Percentiles rank a stretch among this genome's conserved stretches.
These are phyloP conservation scores for Desmodus rotundus DNA, from an alignment of 2,113 vertebrate species.

Conservation along the genomic window DNA sequence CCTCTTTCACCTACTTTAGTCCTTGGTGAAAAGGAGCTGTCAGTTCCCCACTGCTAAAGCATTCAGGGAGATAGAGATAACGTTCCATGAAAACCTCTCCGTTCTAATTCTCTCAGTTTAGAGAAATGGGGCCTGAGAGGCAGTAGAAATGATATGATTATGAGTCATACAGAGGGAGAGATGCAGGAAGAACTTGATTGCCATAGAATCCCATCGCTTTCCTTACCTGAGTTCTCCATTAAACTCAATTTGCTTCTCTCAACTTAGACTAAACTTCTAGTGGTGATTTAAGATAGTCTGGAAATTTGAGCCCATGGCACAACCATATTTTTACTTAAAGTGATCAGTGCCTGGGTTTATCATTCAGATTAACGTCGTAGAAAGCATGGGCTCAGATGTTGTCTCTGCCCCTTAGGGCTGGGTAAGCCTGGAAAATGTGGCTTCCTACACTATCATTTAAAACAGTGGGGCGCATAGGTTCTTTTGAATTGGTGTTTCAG, in stretches of 20 bases:
- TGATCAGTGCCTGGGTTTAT: background rate
- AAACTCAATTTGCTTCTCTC: constrained; percentile 21
- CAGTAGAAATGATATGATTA: background rate
- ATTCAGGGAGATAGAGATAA: background rate
- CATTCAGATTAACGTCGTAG: background rate
- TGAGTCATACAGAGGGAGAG: background rate
- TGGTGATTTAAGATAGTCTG: background rate
- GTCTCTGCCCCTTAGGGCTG: background rate
- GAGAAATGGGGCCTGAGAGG: background rate
- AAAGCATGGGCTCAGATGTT: background rate
- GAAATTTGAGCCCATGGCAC: background rate
- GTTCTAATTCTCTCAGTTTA: background rate
- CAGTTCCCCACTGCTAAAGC: background rate
- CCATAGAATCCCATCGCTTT: background rate
- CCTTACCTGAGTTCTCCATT: background rate
- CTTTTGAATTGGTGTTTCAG: too few relatives aligned
- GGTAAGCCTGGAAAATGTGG: background rate
- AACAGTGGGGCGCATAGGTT: too few relatives aligned
- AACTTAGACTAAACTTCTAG: background rate
- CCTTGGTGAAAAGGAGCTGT: background rate
- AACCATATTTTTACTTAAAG: background rate
- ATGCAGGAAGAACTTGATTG: background rate
- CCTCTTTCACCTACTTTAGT: background rate
- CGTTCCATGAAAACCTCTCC: background rate
- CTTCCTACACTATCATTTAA: background rate